Evolutionary conservation across 1,140 invertebrate species (phyloP).

Genomic region (Neocloeon triangulifer): DNA sequence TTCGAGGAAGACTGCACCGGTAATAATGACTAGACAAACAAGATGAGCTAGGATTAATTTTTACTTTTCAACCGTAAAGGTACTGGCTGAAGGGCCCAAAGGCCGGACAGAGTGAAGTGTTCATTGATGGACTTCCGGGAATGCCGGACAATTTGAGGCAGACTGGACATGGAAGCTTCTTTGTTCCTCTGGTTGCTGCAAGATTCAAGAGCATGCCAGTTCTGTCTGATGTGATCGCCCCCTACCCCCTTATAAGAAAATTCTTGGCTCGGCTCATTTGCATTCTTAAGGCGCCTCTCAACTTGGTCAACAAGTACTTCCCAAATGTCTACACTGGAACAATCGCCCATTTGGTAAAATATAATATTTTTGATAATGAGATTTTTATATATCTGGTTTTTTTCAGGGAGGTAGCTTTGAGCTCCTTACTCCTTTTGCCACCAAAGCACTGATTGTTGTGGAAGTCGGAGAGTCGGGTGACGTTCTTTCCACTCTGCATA

Average conservation of each 20-base stretch:
- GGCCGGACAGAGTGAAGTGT: conserved; percentile 43
- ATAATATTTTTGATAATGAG: no score
- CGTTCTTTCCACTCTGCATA: not conserved
- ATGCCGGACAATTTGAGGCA: conserved; percentile 53
- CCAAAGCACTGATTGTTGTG: no score
- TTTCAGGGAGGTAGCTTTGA: no score
- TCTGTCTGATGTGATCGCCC: conserved; percentile 21
- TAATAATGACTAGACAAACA: no score
- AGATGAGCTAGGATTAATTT: no score
- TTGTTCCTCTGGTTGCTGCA: conserved; percentile 29
- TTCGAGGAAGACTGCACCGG: conserved; percentile 20
- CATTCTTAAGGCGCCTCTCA: conserved; percentile 30
- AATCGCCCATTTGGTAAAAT: conserved; percentile 26
- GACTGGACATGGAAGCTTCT: conserved; percentile 39
- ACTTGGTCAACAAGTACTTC: conserved; percentile 25
- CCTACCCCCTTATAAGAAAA: conserved; percentile 33
- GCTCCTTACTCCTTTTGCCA: no score
- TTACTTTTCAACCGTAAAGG: no score
- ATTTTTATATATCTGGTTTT: no score
- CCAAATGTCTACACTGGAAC: conserved; percentile 30
- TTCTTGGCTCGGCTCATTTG: conserved; percentile 26
- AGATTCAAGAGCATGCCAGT: conserved; percentile 24
- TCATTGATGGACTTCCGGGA: conserved; percentile 57
- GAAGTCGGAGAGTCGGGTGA: not conserved
- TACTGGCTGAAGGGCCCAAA: conserved; percentile 52